A percentile compares a stretch with the other conserved stretches of the same genome.
Conservation (phyloP, 2,888 invertebrate species). For the Sinodicranocentrus sp. region DNA sequence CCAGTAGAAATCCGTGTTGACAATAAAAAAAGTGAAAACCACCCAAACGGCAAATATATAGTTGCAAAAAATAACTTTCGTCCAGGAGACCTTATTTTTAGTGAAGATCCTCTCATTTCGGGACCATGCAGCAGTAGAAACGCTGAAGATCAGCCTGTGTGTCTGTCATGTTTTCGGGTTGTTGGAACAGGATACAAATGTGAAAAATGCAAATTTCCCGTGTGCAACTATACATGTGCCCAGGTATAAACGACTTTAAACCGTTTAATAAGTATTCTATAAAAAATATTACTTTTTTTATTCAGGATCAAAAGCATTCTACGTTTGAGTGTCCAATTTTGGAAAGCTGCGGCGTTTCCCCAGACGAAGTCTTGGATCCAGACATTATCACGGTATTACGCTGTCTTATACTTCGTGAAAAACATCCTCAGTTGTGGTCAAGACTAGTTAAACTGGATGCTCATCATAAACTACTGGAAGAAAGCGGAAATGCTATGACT, state of each 20-base stretch:
- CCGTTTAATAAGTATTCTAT: too few relatives aligned
- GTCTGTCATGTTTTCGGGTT: conserved; percentile 52
- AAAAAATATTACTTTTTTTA: too few relatives aligned
- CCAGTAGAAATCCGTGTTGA: too few relatives aligned
- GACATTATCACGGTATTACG: conserved; percentile 42
- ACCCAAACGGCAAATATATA: conserved; percentile 31
- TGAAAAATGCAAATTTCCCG: conserved; percentile 38
- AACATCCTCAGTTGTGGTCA: conserved; percentile 28
- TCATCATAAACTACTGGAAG: background rate
- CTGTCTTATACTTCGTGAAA: conserved; percentile 38
- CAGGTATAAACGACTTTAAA: conserved; percentile 4
- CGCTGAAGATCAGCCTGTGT: conserved; percentile 44
- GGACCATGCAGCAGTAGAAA: conserved; percentile 34
- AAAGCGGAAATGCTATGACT: conserved; percentile 35
- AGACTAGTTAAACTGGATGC: conserved; percentile 32
- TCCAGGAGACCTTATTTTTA: conserved; percentile 44
- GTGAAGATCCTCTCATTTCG: conserved; percentile 48
- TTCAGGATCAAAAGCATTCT: conserved; percentile 44
- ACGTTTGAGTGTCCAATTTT: conserved; percentile 50
- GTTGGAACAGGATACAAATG: conserved; percentile 48
- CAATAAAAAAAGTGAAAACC: too few relatives aligned
- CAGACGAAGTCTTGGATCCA: conserved; percentile 27
- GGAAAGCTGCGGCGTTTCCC: conserved; percentile 21
- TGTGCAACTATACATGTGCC: conserved; percentile 43
- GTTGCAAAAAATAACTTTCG: conserved; percentile 38